Base-by-base conservation (phyloP, 2,797 vertebrate genomes). In the Hypotaenidia philippensis region DNA sequence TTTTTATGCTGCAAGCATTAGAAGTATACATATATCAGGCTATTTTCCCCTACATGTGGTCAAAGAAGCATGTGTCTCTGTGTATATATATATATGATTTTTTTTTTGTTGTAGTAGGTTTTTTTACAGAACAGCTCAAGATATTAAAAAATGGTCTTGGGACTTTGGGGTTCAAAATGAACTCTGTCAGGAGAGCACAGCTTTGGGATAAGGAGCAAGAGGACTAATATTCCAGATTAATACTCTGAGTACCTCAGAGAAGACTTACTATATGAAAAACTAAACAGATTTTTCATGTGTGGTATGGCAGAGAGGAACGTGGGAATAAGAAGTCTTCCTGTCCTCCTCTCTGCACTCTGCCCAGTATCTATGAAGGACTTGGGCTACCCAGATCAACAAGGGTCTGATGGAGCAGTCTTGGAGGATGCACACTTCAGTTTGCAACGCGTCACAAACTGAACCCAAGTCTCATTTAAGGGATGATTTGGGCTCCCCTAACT, bases 1-100 rank as follows among this genome's bases (percentile, higher is more conserved):
- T 71, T 92, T 97, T 64, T 92, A 70, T 81, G 83, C 88, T 91
- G 71, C 84, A 85, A 90, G 74, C 70, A 66, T 69, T 80, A 63
- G 19, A 84, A 56, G 32, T 38, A 45, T 9, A 52, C 3, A 1
- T 16, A 50, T 50, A 53, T 70, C 17, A 20, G 34, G 56, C 49
- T 55, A 8, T 81, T 70, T 84, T 18, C 34, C 52, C 57, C 53
- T 66, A 29, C 0, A 2, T 15, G 38, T 23, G 70, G 23, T 40
- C 63, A 71, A 69, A 74, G 31, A 13, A 71, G 44, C 15, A 3
- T 23, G 8, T 3, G 13, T 27, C 11, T 27, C 16, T 25, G 20
- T 44, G 25, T 47, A 6, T 20, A 4, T 34, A 8, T n/a, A 14
- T 10, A 44, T 44, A 44, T 44, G 19, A 44, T 44, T 32, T 11